Conservation (phyloP, 2,888 invertebrate genomes). For the Idaea straminata region DNA sequence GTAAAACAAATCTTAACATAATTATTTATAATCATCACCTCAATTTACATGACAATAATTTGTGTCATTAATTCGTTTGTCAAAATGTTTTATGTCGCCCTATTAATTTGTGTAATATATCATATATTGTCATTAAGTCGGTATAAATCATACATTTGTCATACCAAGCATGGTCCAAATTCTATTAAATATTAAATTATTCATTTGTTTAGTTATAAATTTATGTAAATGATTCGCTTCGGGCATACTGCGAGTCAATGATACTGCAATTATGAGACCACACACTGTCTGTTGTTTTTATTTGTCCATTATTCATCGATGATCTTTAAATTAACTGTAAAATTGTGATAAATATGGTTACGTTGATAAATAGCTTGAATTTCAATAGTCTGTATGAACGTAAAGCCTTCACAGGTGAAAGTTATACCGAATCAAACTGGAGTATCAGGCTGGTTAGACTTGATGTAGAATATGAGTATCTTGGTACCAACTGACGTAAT, state of each 20-base stretch:
- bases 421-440: background rate
- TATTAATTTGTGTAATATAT: constrained; percentile 32
- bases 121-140: constrained; percentile 26
- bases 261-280: constrained; percentile 21
- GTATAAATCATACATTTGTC: constrained; percentile 39
- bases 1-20: background rate
- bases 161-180: constrained; percentile 25
- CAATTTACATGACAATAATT: constrained; percentile 16
- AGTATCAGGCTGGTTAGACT: background rate
- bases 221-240: constrained; percentile 24
- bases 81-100: constrained; percentile 22
- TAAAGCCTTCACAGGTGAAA: background rate
- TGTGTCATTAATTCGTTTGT: constrained; percentile 25
- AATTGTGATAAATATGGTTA: background rate
- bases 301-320: constrained; percentile 6
- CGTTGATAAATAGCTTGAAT: background rate
- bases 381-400: background rate
- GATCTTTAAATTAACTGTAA: background rate
- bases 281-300: constrained; percentile 20
- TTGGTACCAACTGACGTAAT: background rate
- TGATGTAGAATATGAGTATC: background rate
- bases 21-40: constrained; percentile 1
- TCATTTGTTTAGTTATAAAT: constrained; percentile 31
- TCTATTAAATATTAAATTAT: constrained; percentile 31
- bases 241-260: constrained; percentile 17